Evolutionary conservation across 2,888 invertebrate genomes (phyloP), one percentile per base, ranked within the genome.

Genomic region (Clistopyga incitator): DNA sequence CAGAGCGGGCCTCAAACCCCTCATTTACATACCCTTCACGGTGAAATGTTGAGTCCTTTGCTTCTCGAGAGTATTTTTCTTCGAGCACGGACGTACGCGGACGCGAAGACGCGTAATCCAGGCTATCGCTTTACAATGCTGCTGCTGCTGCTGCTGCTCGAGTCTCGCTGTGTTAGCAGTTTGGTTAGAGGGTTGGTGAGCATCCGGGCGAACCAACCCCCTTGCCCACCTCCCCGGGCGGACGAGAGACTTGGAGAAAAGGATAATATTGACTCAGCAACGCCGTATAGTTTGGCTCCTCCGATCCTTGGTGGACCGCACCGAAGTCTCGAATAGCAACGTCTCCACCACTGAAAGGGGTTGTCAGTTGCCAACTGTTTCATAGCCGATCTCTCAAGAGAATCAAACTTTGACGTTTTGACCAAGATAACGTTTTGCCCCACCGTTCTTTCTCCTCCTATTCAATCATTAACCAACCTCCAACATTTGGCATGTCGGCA

Each of bases 191-290:
- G 84, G 80, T 78, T 86, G 84, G 82, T 76, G 80, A 81, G 67
- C 80, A 72, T 72, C 80, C 76, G 80, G 76, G 65, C 79, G 78
- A 78, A 65, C 70, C 77, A 84, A 56, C 70, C 76, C 80, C 82
- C 78, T 75, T 47, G 77, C 71, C 52, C 79, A 81, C 74, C 64
- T 20, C 38, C 68, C 71, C 71, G 81, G 67, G 70, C 79, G 67
- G 67, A 77, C 70, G 82, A 74, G 83, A 79, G 82, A 85, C 82
- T 83, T 79, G 54, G 87, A 84, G 88, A 87, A 88, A 89, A 89
- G 88, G 86, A 89, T 88, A 89, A 89, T 89, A 89, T 89, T 89
- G 88, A 88, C 89, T 88, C 88, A 89, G 89, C 88, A 87, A 86
- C 85, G 85, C 84, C 77, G 75, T 78, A 76, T 76, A 80, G 65